Evolutionary conservation across 2,113 vertebrate species (phyloP).

Genomic region (Calypte anna): DNA sequence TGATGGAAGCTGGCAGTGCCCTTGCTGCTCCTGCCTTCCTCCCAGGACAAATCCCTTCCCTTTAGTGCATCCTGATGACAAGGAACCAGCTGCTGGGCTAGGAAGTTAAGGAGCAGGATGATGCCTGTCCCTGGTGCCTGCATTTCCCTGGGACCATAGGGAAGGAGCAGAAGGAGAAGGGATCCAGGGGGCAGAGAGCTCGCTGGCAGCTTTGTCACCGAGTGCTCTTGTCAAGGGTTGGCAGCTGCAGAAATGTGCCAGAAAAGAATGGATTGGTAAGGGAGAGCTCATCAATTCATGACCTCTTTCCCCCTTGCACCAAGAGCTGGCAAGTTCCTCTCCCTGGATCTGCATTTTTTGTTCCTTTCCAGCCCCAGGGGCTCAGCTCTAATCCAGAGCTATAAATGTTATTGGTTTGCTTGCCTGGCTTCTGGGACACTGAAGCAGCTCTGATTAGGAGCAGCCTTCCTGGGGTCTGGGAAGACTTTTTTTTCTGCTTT

Average conservation of each 20-base stretch:
- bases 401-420: background rate
- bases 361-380: background rate
- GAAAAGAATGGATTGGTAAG: background rate
- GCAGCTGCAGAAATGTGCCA: background rate
- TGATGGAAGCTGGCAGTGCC: background rate
- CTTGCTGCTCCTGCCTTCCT: background rate
- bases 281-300: background rate
- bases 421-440: background rate
- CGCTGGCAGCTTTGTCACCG: background rate
- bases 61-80: background rate
- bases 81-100: background rate
- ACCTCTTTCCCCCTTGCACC: background rate
- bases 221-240: background rate
- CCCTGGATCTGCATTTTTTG: fast-evolving
- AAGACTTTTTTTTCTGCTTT: background rate
- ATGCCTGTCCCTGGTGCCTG: background rate
- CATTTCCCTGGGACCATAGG: fast-evolving
- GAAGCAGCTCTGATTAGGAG: background rate
- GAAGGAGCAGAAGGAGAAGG: fast-evolving
- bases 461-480: no score
- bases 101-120: background rate
- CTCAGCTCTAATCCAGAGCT: background rate
- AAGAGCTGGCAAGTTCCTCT: background rate
- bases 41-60: fast-evolving
- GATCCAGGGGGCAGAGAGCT: background rate